Conservation (phyloP, 2,797 vertebrate species). For the Propithecus deckenii region DNA sequence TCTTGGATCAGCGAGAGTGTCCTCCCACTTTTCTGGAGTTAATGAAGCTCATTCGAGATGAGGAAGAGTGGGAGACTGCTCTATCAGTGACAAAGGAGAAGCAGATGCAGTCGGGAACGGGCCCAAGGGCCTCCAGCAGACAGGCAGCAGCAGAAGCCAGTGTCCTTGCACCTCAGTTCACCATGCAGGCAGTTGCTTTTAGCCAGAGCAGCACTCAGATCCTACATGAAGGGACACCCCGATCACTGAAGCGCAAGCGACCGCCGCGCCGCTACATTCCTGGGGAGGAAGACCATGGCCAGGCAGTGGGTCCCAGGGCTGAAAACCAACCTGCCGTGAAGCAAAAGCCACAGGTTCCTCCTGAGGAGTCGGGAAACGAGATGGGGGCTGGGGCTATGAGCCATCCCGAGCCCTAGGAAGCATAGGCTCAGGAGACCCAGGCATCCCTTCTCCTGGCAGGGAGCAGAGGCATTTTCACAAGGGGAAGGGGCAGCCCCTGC, state of each 20-base stretch:
- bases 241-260: not conserved
- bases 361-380: slow-evolving; percentile 22
- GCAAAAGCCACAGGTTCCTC: fast-evolving
- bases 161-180: not conserved
- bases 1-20: slow-evolving; percentile 12
- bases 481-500: not conserved
- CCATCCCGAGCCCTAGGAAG: slow-evolving; percentile 43
- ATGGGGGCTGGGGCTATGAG: not conserved
- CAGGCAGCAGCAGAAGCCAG: not conserved
- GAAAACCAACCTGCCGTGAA: fast-evolving
- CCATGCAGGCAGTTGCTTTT: fast-evolving
- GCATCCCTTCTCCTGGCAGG: not conserved
- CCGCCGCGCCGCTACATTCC: fast-evolving
- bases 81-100: not conserved
- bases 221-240: fast-evolving
- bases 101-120: fast-evolving
- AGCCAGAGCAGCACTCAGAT: not conserved
- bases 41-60: slow-evolving; percentile 48
- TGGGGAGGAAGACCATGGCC: not conserved
- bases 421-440: not conserved
- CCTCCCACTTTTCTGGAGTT: slow-evolving; percentile 60
- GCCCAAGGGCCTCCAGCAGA: fast-evolving
- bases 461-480: not conserved
- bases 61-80: slow-evolving; percentile 15
- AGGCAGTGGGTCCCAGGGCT: fast-evolving